Evolutionary conservation across 2,888 invertebrate species (phyloP).

Genomic region (Clitarchus hookeri): DNA sequence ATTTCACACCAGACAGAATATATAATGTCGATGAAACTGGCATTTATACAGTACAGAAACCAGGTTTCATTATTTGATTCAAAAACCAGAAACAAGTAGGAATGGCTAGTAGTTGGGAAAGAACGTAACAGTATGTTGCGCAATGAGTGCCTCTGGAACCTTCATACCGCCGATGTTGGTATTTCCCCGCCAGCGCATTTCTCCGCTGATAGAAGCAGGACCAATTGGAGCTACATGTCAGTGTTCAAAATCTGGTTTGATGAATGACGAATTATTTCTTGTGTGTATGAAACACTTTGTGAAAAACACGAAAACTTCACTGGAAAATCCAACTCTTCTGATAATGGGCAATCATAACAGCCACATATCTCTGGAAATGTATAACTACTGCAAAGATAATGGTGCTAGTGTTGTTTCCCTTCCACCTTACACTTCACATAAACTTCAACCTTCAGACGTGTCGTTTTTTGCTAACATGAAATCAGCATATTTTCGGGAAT

Average conservation of each 20-base stretch:
- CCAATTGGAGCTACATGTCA: slow-evolving; percentile 50
- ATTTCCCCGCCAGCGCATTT: slow-evolving; percentile 50
- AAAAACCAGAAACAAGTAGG: slow-evolving; percentile 54
- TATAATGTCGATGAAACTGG: slow-evolving; percentile 55
- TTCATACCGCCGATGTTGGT: slow-evolving; percentile 57
- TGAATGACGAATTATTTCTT: slow-evolving; percentile 26
- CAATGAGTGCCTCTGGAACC: slow-evolving; percentile 52
- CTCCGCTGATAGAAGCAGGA: slow-evolving; percentile 53
- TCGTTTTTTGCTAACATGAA: slow-evolving; percentile 37
- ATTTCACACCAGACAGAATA: slow-evolving; percentile 45
- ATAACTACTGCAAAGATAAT: slow-evolving; percentile 30
- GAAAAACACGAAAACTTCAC: neutral
- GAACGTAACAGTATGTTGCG: slow-evolving; percentile 53
- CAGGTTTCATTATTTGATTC: slow-evolving; percentile 51
- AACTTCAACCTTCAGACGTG: slow-evolving; percentile 38
- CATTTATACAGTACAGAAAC: slow-evolving; percentile 52
- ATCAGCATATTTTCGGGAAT: slow-evolving; percentile 23
- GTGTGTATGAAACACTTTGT: slow-evolving; percentile 35
- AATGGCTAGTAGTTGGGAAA: slow-evolving; percentile 52
- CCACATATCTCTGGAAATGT: slow-evolving; percentile 29
- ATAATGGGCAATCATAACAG: slow-evolving; percentile 36
- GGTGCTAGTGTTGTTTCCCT: slow-evolving; percentile 34
- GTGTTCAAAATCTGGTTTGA: slow-evolving; percentile 46
- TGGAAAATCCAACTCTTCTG: slow-evolving; percentile 28
- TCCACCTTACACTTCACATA: slow-evolving; percentile 38